Evolutionary conservation across 2,888 invertebrate genomes (phyloP), one percentile per base, ranked within the genome.

Genomic region (Steromphala cineraria): DNA sequence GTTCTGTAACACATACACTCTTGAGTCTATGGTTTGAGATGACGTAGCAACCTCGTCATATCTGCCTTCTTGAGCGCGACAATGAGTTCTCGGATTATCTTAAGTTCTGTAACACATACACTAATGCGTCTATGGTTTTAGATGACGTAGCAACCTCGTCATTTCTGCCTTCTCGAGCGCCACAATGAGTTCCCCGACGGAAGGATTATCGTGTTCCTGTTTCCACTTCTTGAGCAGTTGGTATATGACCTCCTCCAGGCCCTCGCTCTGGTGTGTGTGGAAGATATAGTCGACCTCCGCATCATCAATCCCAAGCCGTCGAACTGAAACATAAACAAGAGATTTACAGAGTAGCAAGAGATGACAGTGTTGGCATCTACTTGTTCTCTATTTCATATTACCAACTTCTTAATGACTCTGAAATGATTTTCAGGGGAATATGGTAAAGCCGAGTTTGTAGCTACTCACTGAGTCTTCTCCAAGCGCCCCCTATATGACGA

Each of bases 201-300:
- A 24, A 10, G 62, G 62, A 17, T 62, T 62, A 17, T 62, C 28
- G 62, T 62, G 24, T 62, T 28, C 62, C 17, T 28, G 24, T 21
- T 62, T 62, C 62, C 62, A 62, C 21, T 62, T 62, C 62, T 62
- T 62, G 28, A 62, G 62, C 4, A 62, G 62, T 28, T 62, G 62
- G 62, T 62, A 62, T 21, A 62, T 62, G 7, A 62, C 62, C 28
- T 62, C 62, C 24, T 62, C 62, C 5, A 62, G 62, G 5, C 62
- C 62, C 15, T 62, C 62, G 62, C 62, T 62, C 62, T 62, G 62
- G 24, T 62, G 62, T 24, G 62, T 62, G 62, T 62, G 62, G 62
- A 62, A 62, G 28, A 62, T 62, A n/a, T 62, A 62, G 62, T 62
- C 62, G 28, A 62, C 62, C 24, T 62, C 62, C 4, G 62, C 24